Base-by-base conservation (phyloP, 1,140 invertebrate genomes). In the Caerostris darwini region DNA sequence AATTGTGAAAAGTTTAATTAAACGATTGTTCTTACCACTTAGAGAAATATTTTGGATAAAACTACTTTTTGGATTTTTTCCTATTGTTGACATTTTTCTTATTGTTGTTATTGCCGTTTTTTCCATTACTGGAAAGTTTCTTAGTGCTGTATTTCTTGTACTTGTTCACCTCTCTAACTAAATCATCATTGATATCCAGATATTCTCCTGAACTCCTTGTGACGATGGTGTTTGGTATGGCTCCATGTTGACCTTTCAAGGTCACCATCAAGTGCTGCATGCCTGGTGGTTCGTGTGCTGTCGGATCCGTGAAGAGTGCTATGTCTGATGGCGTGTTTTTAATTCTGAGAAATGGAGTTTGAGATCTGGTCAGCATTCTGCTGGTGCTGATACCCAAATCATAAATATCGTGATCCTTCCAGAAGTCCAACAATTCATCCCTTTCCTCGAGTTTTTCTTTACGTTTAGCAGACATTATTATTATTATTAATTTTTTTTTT, bases 311-410 rank as follows among this genome's bases (percentile, higher is more conserved):
- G n/a, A 85, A 58, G 3, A 85, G 83, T 8, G 17, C 83, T 8
- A 58, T 17, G 17, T 85, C 54, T 8, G 83, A 85, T 3, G 6
- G 56, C 7, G 83, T 34, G n/a, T 59, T 57, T 89, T 89, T 89
- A 10, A 89, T 89, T 2, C 61, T 19, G 14, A 67, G 10, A 64
- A 64, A 61, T 7, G 58, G 58, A 0, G 87, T 89, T 67, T 89
- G 87, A 53, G 87, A 89, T 53, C 87, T 53, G 5, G 87, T 89
- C 5, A 89, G 34, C n/a, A 67, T 64, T 64, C 87, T 89, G 5
- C n/a, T 50, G 87, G 7, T 53, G 53, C 61, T 89, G 12, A 64
- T 59, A n/a, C 34, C 59, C 2, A n/a, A 5, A 34, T 53, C 50
- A n/a, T 89, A 89, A 4, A 69, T 3, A 2, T 67, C 19, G 10